A percentile compares a stretch with the other conserved stretches of the same genome.
These are phyloP conservation scores for Leuciscus waleckii DNA, from an alignment of 2,797 vertebrate species.

Conservation along the genomic window DNA sequence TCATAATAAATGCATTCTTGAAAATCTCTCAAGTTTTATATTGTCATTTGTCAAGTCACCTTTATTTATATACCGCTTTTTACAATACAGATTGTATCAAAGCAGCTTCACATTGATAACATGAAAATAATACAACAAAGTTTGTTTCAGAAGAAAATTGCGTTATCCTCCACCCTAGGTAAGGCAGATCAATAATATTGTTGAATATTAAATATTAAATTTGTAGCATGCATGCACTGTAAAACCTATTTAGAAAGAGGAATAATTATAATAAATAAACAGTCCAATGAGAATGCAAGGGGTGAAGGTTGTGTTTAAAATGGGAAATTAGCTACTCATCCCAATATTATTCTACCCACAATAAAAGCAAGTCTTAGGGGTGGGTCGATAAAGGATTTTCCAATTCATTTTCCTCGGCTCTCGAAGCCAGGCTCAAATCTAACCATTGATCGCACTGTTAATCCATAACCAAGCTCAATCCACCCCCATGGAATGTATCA, in stretches of 20 bases:
- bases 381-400: constrained; percentile 95
- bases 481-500: constrained; percentile 84
- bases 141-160: no score
- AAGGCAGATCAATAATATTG: no score
- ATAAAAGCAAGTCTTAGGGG: constrained; percentile 91
- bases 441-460: constrained; percentile 95
- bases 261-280: constrained; percentile 63
- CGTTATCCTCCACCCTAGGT: no score
- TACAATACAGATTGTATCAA: no score
- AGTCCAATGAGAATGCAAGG: constrained; percentile 70
- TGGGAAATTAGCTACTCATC: constrained; percentile 95
- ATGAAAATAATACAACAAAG: no score
- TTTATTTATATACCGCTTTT: no score
- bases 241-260: constrained; percentile 25
- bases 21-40: neutral
- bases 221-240: neutral
- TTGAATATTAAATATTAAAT: no score
- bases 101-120: no score
- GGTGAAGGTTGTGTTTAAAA: constrained; percentile 88
- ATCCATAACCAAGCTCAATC: constrained; percentile 96
- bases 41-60: neutral
- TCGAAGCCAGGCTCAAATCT: constrained; percentile 88
- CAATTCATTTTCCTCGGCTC: constrained; percentile 96
- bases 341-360: constrained; percentile 95
- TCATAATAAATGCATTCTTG: neutral